phyloP scores from a whole-genome alignment of 2,797 vertebrate genomes.

The Phoebastria nigripes region DNA sequence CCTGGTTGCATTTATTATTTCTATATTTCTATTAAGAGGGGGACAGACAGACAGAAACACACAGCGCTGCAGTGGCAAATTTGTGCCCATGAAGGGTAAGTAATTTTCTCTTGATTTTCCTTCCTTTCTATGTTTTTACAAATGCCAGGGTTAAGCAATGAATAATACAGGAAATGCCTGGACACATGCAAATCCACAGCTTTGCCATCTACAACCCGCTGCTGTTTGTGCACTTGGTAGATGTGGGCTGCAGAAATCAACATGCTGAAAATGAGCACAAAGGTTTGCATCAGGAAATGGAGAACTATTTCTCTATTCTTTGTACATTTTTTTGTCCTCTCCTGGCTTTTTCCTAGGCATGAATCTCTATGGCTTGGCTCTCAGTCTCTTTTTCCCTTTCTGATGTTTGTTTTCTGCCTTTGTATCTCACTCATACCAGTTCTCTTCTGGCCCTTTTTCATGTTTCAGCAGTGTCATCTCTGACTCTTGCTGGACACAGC shows the following conservation, averaged over 20 bases:
- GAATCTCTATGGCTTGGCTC: neutral
- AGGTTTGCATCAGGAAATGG: neutral
- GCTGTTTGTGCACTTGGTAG: neutral
- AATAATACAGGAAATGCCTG: neutral
- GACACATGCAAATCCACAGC: neutral
- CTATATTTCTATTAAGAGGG: neutral
- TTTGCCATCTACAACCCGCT: neutral
- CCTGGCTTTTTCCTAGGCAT: neutral
- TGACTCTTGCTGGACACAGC: neutral
- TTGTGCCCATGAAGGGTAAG: neutral
- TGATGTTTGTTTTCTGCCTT: neutral
- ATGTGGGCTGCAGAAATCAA: neutral
- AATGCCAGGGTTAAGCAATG: neutral
- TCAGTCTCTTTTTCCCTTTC: neutral
- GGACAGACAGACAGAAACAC: neutral
- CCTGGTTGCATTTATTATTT: neutral
- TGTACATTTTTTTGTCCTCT: neutral
- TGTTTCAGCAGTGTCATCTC: neutral
- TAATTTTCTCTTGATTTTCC: neutral
- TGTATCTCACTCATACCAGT: neutral
- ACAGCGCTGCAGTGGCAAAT: neutral
- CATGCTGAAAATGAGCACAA: neutral
- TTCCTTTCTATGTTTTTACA: neutral
- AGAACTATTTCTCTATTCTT: neutral
- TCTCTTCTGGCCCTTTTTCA: neutral